Base-by-base conservation (phyloP, 2,888 invertebrate genomes). In the Tortricodes alternella region DNA sequence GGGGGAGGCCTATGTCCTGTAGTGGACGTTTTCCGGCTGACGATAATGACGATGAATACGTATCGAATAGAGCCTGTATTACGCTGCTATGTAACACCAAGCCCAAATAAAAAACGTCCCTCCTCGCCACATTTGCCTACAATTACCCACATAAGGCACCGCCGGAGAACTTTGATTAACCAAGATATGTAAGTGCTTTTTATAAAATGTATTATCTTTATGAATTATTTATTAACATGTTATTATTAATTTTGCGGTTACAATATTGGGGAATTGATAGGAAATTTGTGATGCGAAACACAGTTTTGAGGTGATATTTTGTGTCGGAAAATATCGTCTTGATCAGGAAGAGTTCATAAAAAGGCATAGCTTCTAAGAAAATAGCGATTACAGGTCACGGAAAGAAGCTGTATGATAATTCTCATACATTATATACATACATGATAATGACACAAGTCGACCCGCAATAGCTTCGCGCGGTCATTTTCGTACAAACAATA, bases 81-180 rank as follows among this genome's bases (percentile, higher is more conserved):
- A 55, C 59, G 21, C 13, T 50, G 43, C 73, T 68, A 80, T 83
- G 80, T 79, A 50, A 80, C 8, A 63, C 49, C 15, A 49, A 29
- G 46, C 62, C 66, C 21, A 41, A 56, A 66, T 70, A 80, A 80
- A 79, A 81, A 78, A 63, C 67, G 67, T 73, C 78, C 74, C 68
- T 74, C 64, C 60, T 59, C 62, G 62, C 59, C 70, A 70, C 67
- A 85, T 85, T 85, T 80, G 76, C 78, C 80, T 83, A 85, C 74
- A 88, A 89, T 89, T 88, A 88, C 73, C 78, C 69, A 39, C 65
- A 75, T 76, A 81, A 59, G 83, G 81, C 61, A 66, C 72, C 80
- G 79, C 64, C 64, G 38, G 62, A 71, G 72, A 73, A 67, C 80
- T 81, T 82, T 83, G 80, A 83, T 85, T 85, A 77, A 15, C 37